Conservation (phyloP, 2,113 vertebrate species). For the Eudyptes chrysolophus region DNA sequence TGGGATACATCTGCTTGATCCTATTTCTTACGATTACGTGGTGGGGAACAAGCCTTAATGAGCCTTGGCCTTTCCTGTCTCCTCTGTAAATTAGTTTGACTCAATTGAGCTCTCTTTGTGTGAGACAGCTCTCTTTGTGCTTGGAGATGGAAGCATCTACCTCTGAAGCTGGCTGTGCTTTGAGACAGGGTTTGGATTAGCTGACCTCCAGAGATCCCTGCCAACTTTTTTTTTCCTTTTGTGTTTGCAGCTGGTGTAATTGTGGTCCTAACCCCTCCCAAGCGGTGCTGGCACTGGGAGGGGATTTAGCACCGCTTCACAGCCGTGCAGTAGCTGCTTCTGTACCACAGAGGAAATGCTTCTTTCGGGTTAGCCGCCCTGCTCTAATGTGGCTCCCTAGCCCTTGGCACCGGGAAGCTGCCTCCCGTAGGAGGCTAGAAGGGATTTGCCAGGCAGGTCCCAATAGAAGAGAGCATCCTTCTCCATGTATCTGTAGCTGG, state of each 20-base stretch:
- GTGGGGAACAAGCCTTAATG: constrained; percentile 54
- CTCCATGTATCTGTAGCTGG: background rate
- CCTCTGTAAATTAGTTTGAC: constrained; percentile 45
- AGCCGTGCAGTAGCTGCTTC: constrained; percentile 10
- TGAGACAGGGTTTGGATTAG: constrained; percentile 48
- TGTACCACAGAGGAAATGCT: background rate
- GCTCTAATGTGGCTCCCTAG: background rate
- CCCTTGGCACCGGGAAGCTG: background rate
- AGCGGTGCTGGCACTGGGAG: background rate
- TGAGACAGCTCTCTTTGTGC: background rate
- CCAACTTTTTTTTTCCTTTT: constrained; percentile 1
- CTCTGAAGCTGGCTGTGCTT: constrained; percentile 57
- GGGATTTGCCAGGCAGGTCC: background rate
- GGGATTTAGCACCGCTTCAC: constrained; percentile 11
- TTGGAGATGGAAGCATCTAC: constrained; percentile 37
- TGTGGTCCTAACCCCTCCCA: constrained; percentile 52
- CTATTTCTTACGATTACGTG: constrained; percentile 44
- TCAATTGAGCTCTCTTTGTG: constrained; percentile 29
- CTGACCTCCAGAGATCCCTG: constrained; percentile 48
- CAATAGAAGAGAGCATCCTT: background rate
- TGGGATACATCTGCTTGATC: constrained; percentile 60
- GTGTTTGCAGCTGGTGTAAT: constrained; percentile 52
- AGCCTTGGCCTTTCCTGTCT: constrained; percentile 59
- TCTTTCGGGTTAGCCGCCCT: background rate
- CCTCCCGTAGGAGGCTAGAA: background rate